Evolutionary conservation across 2,797 vertebrate species (phyloP), one percentile per base, ranked within the genome.

Genomic region (Pseudopleuronectes americanus): DNA sequence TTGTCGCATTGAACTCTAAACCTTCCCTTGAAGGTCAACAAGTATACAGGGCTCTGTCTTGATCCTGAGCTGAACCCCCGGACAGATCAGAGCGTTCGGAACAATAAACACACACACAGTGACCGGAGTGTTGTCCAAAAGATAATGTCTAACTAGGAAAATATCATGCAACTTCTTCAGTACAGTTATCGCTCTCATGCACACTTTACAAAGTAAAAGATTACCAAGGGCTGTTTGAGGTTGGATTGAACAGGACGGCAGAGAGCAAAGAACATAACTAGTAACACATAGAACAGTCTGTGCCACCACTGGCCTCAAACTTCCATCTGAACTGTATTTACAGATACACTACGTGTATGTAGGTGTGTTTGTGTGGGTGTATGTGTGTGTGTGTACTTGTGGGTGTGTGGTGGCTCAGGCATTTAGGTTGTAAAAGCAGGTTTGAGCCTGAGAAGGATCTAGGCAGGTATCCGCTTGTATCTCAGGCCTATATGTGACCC

Each of bases 21-120:
- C 36, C 26, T 23, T 66, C 65, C 60, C 53, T 58, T 1, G 6
- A 55, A 80, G 57, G 58, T 24, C 3, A 58, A 76, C 2, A 6
- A 52, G 22, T 82, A 84, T 74, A 79, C 67, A 26, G 65, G 60
- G 54, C 65, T 49, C 57, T 71, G 79, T 51, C 57, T 76, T 76
- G 67, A 75, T 77, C 64, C 43, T 36, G 54, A 52, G 43, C 9
- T 0, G 21, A 57, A 59, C 71, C 36, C 16, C 13, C 51, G 64
- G 51, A 76, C 57, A 21, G 72, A 69, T 70, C 65, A 22, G 24
- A 58, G 8, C 4, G 7, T 51, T 67, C 13, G 31, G 31, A 1
- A 59, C 63, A 0, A 14, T 13, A 56, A 53, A 43, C 0, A 57
- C 41, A 59, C 21, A 31, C 26, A 36, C 24, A 21, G 31, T 12